Base-by-base conservation (phyloP, 2,888 invertebrate species). In the Taenaris catops region DNA sequence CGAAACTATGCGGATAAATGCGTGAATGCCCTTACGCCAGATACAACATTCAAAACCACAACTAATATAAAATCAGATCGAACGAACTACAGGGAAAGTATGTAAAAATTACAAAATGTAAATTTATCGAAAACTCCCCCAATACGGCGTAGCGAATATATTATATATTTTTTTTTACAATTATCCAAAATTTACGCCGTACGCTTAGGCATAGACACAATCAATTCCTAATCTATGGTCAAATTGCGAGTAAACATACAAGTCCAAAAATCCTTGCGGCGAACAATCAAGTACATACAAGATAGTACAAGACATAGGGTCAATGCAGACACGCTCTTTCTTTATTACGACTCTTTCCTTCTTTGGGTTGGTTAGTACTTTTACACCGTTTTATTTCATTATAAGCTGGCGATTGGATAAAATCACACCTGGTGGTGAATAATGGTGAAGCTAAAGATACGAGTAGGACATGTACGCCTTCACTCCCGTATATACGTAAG, bases 111-210 rank as follows among this genome's bases (percentile, higher is more conserved):
- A 49, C 51, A 48, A 48, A 49, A 34, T 62, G 59, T 64, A 74
- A 71, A 74, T 70, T 61, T 66, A 61, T 75, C 72, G 50, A 76
- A 80, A 80, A 71, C 32, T n/a, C 21, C 50, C 56, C 51, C 41
- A 51, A 49, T 48, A 46, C 48, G 49, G 51, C 43, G 31, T 45
- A 29, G 24, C 9, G 25, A n/a, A n/a, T n/a, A n/a, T n/a, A n/a
- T n/a, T n/a, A n/a, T n/a, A n/a, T n/a, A n/a, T n/a, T n/a, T n/a
- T n/a, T n/a, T n/a, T n/a, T n/a, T 47, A 47, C 42, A 54, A 49
- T 46, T 34, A 33, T 49, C 35, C 36, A 48, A 52, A 55, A 48
- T 18, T 42, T 46, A 48, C 32, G 39, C 45, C 44, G 36, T 32
- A 41, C 24, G 23, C 29, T 40, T 44, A 47, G 44, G 44, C 39